Conservation (phyloP, 1,140 invertebrate genomes). For the Dendrolimus kikuchii region DNA sequence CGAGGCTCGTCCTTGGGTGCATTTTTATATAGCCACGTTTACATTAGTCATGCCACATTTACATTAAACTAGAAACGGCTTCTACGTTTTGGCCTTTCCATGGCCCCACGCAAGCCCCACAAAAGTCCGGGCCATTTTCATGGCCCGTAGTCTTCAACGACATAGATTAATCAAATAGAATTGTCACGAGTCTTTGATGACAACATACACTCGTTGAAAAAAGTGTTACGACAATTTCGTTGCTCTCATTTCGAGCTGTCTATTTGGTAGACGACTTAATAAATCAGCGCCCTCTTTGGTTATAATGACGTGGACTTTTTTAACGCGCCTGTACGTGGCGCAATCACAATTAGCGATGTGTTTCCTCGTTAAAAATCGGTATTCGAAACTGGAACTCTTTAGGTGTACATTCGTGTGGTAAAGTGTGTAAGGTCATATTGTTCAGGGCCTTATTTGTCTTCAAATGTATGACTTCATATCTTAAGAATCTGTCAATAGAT, state of each 20-base stretch:
- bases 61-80: too few relatives aligned
- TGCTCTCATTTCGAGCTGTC: constrained; percentile 45
- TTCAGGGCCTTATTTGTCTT: too few relatives aligned
- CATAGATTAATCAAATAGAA: too few relatives aligned
- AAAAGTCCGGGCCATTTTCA: not conserved
- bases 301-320: constrained; percentile 59
- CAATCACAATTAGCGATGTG: constrained; percentile 68
- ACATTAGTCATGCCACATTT: too few relatives aligned
- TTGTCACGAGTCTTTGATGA: not conserved
- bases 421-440: not conserved
- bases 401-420: constrained; percentile 29
- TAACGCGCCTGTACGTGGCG: constrained; percentile 38
- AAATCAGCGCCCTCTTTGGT: constrained; percentile 58
- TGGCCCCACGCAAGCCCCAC: not conserved
- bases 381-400: constrained; percentile 38
- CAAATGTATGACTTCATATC: too few relatives aligned
- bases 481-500: too few relatives aligned
- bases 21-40: too few relatives aligned
- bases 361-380: constrained; percentile 64
- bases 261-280: constrained; percentile 52
- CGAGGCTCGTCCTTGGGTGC: too few relatives aligned
- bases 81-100: too few relatives aligned
- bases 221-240: constrained; percentile 10
- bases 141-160: too few relatives aligned
- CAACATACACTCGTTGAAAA: constrained; percentile 18